Evolutionary conservation across 1,140 invertebrate genomes (phyloP).

Genomic region (Homarus americanus): DNA sequence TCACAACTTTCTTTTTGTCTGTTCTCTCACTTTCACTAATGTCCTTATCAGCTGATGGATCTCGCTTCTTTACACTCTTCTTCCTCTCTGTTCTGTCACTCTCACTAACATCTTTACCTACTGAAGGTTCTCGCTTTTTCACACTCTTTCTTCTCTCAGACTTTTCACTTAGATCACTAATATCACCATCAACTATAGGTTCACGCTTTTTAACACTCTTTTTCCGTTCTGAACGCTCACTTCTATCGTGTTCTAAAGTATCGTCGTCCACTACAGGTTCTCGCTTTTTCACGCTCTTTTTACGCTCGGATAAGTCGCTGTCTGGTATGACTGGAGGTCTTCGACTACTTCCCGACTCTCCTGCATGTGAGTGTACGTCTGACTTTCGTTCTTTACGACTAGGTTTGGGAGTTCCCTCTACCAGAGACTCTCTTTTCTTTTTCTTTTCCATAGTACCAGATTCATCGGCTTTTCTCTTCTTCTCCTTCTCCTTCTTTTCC

Average conservation of each 20-base stretch:
- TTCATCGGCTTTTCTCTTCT: constrained; percentile 56
- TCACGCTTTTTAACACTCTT: constrained; percentile 70
- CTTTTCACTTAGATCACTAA: constrained; percentile 56
- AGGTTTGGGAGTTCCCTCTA: constrained; percentile 47
- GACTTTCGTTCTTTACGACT: constrained; percentile 43
- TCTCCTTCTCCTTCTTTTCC: constrained; percentile 57
- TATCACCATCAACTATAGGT: constrained; percentile 53
- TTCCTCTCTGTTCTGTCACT: constrained; percentile 32
- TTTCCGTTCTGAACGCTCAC: constrained; percentile 48
- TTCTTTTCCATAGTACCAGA: constrained; percentile 50
- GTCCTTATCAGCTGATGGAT: constrained; percentile 32
- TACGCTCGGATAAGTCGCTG: constrained; percentile 24
- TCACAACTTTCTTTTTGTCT: constrained; percentile 68
- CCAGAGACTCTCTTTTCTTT: constrained; percentile 62
- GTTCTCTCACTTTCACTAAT: constrained; percentile 50
- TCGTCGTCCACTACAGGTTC: constrained; percentile 56
- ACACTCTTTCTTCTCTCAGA: constrained; percentile 63
- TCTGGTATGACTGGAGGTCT: constrained; percentile 50
- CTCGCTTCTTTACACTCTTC: constrained; percentile 48
- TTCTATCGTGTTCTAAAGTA: constrained; percentile 21
- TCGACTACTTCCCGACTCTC: constrained; percentile 1
- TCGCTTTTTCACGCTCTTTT: constrained; percentile 57
- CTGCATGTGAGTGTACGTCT: constrained; percentile 7
- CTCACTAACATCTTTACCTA: constrained; percentile 19
- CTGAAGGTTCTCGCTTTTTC: constrained; percentile 47